Conservation (phyloP, 2,888 invertebrate genomes). For the Sinhomidia bicolor region DNA sequence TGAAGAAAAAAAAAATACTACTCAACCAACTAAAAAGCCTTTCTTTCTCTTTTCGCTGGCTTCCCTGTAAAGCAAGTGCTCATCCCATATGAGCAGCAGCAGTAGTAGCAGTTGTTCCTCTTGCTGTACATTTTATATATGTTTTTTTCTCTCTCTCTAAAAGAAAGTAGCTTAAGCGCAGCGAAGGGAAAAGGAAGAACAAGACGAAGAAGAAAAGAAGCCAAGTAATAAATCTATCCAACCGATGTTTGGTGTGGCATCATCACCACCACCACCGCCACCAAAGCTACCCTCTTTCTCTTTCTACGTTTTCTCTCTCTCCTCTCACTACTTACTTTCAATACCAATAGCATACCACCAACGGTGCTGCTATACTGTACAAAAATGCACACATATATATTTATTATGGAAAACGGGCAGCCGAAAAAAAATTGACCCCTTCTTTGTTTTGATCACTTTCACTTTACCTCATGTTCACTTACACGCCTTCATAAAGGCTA, state of each 20-base stretch:
- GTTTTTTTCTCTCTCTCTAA: too few species aligned
- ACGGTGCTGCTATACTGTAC: too few species aligned
- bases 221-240: slow-evolving; percentile 74
- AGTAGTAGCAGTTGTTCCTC: neutral
- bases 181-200: slow-evolving; percentile 29
- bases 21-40: slow-evolving; percentile 6
- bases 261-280: slow-evolving; percentile 43
- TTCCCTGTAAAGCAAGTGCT: neutral
- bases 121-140: neutral
- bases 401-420: neutral
- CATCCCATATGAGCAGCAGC: too few species aligned
- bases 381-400: slow-evolving; percentile 15
- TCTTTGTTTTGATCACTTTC: slow-evolving; percentile 69
- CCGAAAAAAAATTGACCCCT: slow-evolving; percentile 1
- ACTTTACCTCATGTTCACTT: slow-evolving; percentile 46
- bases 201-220: slow-evolving; percentile 59
- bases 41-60: neutral
- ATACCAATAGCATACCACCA: too few species aligned
- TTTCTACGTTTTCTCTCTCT: too few species aligned
- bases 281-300: neutral
- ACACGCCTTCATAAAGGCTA: neutral
- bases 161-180: slow-evolving; percentile 36
- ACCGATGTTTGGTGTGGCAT: slow-evolving; percentile 71
- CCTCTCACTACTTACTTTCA: too few species aligned
- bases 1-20: slow-evolving; percentile 58